Conservation (phyloP, 2,797 vertebrate species). For the Propithecus perrieri region DNA sequence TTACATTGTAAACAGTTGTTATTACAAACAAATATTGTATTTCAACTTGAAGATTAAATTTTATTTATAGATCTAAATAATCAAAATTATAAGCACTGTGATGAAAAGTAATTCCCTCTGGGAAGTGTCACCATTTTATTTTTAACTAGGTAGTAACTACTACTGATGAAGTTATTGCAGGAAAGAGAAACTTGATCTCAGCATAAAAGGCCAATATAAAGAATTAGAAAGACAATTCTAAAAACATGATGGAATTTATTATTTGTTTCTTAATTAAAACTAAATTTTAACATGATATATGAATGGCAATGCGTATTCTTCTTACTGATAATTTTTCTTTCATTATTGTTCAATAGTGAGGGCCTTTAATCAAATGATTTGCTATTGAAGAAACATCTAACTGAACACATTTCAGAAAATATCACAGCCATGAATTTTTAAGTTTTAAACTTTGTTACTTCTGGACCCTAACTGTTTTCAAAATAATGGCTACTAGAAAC, state of each 20-base stretch:
- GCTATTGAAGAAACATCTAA: background rate
- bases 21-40: background rate
- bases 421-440: background rate
- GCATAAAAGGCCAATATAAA: background rate
- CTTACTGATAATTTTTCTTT: background rate
- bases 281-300: background rate
- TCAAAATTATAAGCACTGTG: background rate
- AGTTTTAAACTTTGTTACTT: background rate
- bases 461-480: background rate
- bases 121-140: background rate
- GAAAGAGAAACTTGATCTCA: background rate
- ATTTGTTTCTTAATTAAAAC: background rate
- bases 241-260: background rate
- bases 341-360: background rate
- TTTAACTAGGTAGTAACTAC: background rate
- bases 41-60: background rate
- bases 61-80: background rate
- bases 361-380: background rate
- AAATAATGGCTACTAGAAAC: background rate
- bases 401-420: background rate
- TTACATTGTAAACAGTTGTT: background rate
- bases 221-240: background rate
- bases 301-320: background rate
- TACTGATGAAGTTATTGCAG: background rate
- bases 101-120: background rate